phyloP scores from a whole-genome alignment of 2,113 vertebrate genomes.

The Trogon surrucura region DNA sequence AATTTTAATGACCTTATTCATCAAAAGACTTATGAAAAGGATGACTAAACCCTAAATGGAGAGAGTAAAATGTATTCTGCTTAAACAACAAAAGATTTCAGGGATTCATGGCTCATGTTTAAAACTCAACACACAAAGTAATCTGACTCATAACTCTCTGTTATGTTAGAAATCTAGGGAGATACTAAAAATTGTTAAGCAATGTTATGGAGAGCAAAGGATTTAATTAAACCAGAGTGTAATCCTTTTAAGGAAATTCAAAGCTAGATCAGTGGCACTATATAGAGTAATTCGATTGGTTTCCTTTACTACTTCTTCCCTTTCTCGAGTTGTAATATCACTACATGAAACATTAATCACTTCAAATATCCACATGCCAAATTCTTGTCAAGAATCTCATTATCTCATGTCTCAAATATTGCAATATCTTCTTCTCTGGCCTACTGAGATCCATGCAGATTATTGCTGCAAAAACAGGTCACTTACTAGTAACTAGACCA shows the following conservation, averaged over 20 bases:
- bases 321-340: neutral
- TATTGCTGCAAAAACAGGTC: neutral
- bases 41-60: conserved; percentile 32
- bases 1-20: conserved; percentile 55
- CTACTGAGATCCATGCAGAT: neutral
- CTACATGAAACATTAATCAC: conserved; percentile 9
- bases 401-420: neutral
- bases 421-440: neutral
- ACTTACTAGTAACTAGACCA: neutral
- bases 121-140: conserved; percentile 39
- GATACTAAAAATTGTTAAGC: conserved; percentile 41
- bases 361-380: neutral
- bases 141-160: conserved; percentile 42
- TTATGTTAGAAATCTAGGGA: conserved; percentile 29
- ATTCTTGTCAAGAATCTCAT: neutral
- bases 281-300: neutral
- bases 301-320: conserved; percentile 2
- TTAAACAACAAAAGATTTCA: conserved; percentile 38
- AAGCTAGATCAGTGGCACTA: conserved; percentile 3
- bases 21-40: conserved; percentile 33
- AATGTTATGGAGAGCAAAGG: conserved; percentile 22
- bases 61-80: conserved; percentile 56
- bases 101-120: conserved; percentile 12
- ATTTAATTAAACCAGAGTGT: conserved; percentile 27
- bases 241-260: conserved; percentile 43